These are phyloP conservation scores for Heterodera filipjevi DNA, from an alignment of 2,888 invertebrate genomes.

Conservation along the genomic window DNA sequence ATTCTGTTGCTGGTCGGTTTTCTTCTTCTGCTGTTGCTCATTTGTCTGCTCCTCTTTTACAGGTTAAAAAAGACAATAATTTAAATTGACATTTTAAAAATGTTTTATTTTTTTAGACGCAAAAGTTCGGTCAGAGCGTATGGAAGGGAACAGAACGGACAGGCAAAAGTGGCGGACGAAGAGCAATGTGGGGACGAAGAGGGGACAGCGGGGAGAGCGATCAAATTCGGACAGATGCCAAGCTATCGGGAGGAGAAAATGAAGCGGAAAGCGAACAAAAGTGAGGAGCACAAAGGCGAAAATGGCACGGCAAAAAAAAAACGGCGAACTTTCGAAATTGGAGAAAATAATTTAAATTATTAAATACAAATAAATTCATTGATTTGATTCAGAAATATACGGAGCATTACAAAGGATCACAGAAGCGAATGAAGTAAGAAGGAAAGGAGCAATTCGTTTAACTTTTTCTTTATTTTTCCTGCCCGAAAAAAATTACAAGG, in stretches of 20 bases:
- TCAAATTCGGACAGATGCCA: slow-evolving; percentile 68
- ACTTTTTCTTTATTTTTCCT: too few species aligned
- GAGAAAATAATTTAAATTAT: too few species aligned
- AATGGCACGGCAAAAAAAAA: not conserved
- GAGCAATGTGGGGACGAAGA: slow-evolving; percentile 39
- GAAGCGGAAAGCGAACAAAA: slow-evolving; percentile 58
- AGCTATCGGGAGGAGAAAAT: slow-evolving; percentile 65
- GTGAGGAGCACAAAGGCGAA: too few species aligned
- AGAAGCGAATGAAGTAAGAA: slow-evolving; percentile 56
- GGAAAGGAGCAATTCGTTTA: too few species aligned
- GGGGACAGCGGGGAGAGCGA: slow-evolving; percentile 53
- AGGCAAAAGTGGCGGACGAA: slow-evolving; percentile 13
- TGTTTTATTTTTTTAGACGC: slow-evolving; percentile 41
- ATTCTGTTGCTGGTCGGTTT: slow-evolving; percentile 67
- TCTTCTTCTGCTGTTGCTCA: slow-evolving; percentile 66
- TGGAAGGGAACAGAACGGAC: slow-evolving; percentile 29
- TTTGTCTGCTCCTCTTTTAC: slow-evolving; percentile 67
- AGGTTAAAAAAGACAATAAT: slow-evolving; percentile 41
- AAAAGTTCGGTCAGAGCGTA: slow-evolving; percentile 36
- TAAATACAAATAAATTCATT: too few species aligned
- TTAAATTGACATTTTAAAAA: too few species aligned
- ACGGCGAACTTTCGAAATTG: too few species aligned
- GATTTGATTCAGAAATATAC: slow-evolving; percentile 52
- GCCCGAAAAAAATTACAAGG: too few species aligned
- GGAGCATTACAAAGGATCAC: slow-evolving; percentile 62